These are phyloP conservation scores for Aphidius gifuensis DNA, from an alignment of 1,140 invertebrate species.

Conservation along the genomic window DNA sequence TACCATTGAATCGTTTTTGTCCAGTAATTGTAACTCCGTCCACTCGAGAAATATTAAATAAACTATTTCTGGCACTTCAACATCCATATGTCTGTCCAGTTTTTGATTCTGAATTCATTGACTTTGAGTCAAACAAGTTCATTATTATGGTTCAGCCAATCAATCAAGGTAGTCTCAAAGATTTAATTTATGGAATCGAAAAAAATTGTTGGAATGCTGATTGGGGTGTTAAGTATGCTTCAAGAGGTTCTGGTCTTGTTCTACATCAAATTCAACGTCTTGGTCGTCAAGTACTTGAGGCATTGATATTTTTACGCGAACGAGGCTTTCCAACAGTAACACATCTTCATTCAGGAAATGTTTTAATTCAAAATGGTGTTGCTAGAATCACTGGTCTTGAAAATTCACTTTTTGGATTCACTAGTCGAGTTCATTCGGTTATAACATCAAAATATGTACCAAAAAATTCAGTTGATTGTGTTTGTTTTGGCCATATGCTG, in stretches of 20 bases:
- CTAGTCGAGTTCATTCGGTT: constrained; percentile 63
- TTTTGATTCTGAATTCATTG: constrained; percentile 72
- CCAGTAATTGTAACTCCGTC: constrained; percentile 51
- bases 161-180: constrained; percentile 82
- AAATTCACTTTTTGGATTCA: constrained; percentile 77
- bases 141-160: constrained; percentile 77
- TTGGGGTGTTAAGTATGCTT: constrained; percentile 69
- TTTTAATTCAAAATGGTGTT: constrained; percentile 86
- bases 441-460: constrained; percentile 56
- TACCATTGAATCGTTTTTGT: constrained; percentile 64
- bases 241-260: constrained; percentile 65
- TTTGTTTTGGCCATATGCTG: constrained; percentile 80
- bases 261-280: constrained; percentile 78
- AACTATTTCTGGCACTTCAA: constrained; percentile 80
- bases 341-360: constrained; percentile 86
- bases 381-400: constrained; percentile 79
- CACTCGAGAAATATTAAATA: constrained; percentile 67
- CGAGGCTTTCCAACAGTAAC: constrained; percentile 82
- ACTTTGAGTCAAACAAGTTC: constrained; percentile 57
- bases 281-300: constrained; percentile 84
- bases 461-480: constrained; percentile 63
- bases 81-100: constrained; percentile 91
- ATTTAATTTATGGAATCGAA: constrained; percentile 76
- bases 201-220: constrained; percentile 66
- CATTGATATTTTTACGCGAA: constrained; percentile 80